A percentile compares a stretch with the other conserved stretches of the same genome.
Conservation (phyloP, 2,113 vertebrate genomes). For the Zapornia atra region DNA sequence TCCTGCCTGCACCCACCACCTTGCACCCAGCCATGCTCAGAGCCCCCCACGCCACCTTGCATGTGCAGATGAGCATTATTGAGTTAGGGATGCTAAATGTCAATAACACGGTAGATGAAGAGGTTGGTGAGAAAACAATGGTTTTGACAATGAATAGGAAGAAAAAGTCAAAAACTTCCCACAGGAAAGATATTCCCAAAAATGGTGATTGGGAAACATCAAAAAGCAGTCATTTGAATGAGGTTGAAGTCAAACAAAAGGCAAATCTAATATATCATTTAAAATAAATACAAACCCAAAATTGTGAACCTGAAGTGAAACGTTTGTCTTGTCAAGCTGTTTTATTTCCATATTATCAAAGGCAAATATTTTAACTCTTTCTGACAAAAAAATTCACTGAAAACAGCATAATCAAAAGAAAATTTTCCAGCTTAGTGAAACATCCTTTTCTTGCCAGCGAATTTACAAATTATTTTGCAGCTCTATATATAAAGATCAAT, state of each 20-base stretch:
- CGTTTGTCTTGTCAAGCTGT: background rate
- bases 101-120: background rate
- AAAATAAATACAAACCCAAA: conserved; percentile 32
- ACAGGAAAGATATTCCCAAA: background rate
- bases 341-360: conserved; percentile 18
- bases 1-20: background rate
- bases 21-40: background rate
- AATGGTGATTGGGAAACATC: background rate
- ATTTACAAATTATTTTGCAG: background rate
- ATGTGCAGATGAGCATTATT: background rate
- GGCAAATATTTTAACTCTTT: conserved; percentile 38
- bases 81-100: background rate
- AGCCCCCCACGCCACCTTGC: background rate
- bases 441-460: background rate
- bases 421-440: background rate
- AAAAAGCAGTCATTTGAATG: background rate
- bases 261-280: conserved; percentile 31
- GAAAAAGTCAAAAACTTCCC: conserved; percentile 9
- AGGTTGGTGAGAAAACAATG: background rate
- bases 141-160: background rate
- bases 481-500: background rate
- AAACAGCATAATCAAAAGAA: background rate
- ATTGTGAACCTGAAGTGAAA: background rate
- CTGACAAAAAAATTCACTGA: background rate
- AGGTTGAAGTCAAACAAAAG: background rate